Base-by-base conservation (phyloP, 1,140 invertebrate species). In the Monochamus saltuarius region DNA sequence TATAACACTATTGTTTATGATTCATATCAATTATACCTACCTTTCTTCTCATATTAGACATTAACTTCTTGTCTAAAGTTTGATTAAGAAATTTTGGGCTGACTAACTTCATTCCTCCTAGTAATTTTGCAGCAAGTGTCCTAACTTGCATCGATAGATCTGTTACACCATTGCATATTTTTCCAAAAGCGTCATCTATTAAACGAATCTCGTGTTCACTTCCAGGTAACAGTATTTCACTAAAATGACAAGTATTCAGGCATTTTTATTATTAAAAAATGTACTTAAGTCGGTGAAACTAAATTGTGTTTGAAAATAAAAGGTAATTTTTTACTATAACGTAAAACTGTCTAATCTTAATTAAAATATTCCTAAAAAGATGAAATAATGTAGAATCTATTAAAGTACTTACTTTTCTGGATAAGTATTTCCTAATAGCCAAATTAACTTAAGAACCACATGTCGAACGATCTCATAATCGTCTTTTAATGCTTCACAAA, bases 51-150 rank as follows among this genome's bases (percentile, higher is more conserved):
- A 93, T 92, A 79, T 94, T 95, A 62, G 88, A 97, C 90, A 99
- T 99, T n/a, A 99, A 81, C 73, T 98, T 98, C 78, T 99, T 99
- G 73, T 99, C 97, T 1, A 99, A 77, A 0, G 97, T 99, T 80
- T 98, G 97, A 69, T 95, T 87, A 35, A 99, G 81, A 77, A 97
- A 98, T 58, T 88, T 84, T 43, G 89, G 85, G 55, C 93, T 94
- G 4, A 99, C 95, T 51, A 84, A 83, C 56, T 87, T 87, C 82
- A 98, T 92, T 34, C 22, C 22, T 10, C 43, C 43, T 37, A 97
- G 79, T 53, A 92, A 78, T 14, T 87, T 85, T 68, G 91, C 91
- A 1, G 92, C 91, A 19, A 88, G 79, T 1, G 87, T 88, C 64
- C 94, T 82, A 8, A 95, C 92, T 56, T 86, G 83, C 75, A 92